Conservation (phyloP, 2,888 invertebrate genomes). For the Galeopsomyia nigrocyanea region DNA sequence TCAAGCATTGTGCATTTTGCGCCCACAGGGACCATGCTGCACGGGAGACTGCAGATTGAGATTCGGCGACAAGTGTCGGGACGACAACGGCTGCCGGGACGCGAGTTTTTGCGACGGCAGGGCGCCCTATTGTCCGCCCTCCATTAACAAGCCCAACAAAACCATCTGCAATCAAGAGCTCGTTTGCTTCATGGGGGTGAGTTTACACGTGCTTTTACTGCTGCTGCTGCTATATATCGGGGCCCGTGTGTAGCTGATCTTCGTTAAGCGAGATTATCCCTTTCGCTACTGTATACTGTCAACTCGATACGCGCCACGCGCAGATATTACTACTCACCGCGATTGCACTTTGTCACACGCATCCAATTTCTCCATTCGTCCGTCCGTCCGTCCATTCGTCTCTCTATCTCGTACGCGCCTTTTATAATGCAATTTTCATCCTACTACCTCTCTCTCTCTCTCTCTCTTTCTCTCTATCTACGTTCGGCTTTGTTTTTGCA, state of each 20-base stretch:
- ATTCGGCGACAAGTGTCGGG: conserved; percentile 90
- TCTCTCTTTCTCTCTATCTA: conserved; percentile 2
- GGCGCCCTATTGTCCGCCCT: conserved; percentile 91
- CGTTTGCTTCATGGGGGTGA: conserved; percentile 96
- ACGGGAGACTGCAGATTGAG: conserved; percentile 86
- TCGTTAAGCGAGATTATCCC: too few species aligned
- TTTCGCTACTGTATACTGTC: too few species aligned
- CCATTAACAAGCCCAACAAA: conserved; percentile 92
- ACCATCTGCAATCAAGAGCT: conserved; percentile 97
- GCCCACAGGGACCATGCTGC: conserved; percentile 91
- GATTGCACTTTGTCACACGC: too few species aligned
- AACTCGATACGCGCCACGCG: too few species aligned
- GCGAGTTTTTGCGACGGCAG: conserved; percentile 93
- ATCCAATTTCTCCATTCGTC: too few species aligned
- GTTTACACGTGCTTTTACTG: conserved; percentile 59
- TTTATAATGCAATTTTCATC: not conserved
- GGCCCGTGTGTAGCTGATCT: too few species aligned
- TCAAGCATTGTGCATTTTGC: conserved; percentile 7
- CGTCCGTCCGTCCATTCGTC: too few species aligned
- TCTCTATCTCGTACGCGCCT: too few species aligned
- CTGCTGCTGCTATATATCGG: too few species aligned
- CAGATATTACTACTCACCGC: too few species aligned
- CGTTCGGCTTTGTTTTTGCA: not conserved
- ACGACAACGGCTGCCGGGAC: conserved; percentile 94
- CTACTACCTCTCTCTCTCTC: not conserved